A percentile compares a stretch with the other conserved stretches of the same genome.
phyloP scores from a whole-genome alignment of 2,797 vertebrate species.

The Pseudocheirus occidentalis region DNA sequence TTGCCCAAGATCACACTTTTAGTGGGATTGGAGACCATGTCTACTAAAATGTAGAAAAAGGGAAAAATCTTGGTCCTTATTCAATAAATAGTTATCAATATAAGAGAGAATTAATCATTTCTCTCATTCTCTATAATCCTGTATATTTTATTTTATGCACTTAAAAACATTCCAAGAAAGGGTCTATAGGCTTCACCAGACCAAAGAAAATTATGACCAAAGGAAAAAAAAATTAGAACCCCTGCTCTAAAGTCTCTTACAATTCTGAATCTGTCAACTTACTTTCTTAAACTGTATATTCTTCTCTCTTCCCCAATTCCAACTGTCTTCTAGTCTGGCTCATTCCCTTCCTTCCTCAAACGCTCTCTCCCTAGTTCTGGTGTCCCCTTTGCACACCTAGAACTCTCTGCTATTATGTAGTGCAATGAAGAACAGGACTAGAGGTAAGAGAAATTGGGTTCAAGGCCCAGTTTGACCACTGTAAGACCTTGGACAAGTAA shows the following conservation, averaged over 20 bases:
- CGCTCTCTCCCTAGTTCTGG: neutral
- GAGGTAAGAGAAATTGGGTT: neutral
- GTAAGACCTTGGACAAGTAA: neutral
- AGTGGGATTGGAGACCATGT: too few relatives aligned
- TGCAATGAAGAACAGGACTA: neutral
- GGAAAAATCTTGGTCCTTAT: too few relatives aligned
- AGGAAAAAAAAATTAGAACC: neutral
- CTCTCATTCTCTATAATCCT: neutral
- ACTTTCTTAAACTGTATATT: neutral
- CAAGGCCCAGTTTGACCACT: neutral
- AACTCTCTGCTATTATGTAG: neutral
- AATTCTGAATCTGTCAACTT: neutral
- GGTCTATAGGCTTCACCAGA: neutral
- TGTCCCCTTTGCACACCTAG: neutral
- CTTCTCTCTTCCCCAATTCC: neutral
- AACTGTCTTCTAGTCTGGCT: neutral
- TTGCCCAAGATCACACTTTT: too few relatives aligned
- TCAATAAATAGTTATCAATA: too few relatives aligned
- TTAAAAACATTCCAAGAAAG: neutral
- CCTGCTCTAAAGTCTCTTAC: neutral
- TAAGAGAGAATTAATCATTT: too few relatives aligned
- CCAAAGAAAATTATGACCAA: neutral
- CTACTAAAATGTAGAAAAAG: too few relatives aligned
- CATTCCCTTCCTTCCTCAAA: neutral
- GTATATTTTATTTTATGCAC: neutral